These are phyloP conservation scores for Huso huso DNA, from an alignment of 2,797 vertebrate genomes.

Conservation along the genomic window DNA sequence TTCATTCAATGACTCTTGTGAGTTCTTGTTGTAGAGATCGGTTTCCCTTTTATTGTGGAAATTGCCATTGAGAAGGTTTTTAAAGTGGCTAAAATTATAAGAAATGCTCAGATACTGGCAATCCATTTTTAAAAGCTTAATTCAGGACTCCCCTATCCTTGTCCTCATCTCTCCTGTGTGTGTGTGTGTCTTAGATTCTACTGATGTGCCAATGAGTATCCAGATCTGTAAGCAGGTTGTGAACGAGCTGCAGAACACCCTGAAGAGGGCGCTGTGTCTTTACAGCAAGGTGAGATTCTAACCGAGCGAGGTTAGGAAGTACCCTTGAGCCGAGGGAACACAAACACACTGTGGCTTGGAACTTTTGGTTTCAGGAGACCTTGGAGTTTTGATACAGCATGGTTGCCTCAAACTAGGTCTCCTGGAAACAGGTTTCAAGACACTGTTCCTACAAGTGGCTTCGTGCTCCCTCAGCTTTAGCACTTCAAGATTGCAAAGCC, in stretches of 20 bases:
- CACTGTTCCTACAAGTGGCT: too few relatives aligned
- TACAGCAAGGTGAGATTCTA: conserved; percentile 45
- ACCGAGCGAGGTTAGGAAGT: neutral
- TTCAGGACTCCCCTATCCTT: neutral
- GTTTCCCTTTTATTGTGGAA: too few relatives aligned
- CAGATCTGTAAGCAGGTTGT: conserved; percentile 43
- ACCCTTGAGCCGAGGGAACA: neutral
- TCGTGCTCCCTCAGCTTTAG: too few relatives aligned
- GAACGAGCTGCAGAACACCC: conserved; percentile 34
- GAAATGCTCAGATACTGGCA: too few relatives aligned
- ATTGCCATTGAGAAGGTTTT: too few relatives aligned
- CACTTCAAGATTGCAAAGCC: too few relatives aligned
- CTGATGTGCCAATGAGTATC: conserved; percentile 25
- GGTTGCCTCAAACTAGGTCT: too few relatives aligned
- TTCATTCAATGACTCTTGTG: too few relatives aligned
- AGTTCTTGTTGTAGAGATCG: too few relatives aligned
- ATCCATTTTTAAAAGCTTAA: neutral
- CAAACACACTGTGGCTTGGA: neutral
- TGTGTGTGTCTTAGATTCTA: conserved; percentile 9
- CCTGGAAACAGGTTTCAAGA: too few relatives aligned
- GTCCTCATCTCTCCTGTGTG: neutral
- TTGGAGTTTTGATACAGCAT: neutral
- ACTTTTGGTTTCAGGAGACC: neutral
- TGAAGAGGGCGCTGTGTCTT: conserved; percentile 38
- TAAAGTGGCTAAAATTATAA: too few relatives aligned